Conservation (phyloP, 2,113 vertebrate genomes). For the Psilopsiagon aurifrons region DNA sequence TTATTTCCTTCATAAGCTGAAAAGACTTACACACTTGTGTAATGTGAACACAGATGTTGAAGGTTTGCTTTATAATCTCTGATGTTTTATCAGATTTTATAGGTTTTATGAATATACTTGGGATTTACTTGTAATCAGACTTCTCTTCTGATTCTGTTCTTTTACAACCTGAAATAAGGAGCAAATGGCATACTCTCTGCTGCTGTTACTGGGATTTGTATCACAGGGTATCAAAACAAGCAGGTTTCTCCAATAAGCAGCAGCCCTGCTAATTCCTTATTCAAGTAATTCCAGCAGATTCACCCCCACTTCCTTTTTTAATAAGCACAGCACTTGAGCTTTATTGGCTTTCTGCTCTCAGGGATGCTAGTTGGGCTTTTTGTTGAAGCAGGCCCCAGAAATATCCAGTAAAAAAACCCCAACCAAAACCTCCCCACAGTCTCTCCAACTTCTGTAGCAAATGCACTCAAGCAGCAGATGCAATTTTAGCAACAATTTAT, state of each 20-base stretch:
- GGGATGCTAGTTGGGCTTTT: not conserved
- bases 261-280: not conserved
- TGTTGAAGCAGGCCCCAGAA: not conserved
- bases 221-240: not conserved
- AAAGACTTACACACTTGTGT: not conserved
- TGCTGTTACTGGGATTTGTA: not conserved
- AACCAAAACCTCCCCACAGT: not conserved
- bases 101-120: not conserved
- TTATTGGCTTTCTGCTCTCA: not conserved
- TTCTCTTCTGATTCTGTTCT: not conserved
- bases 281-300: not conserved
- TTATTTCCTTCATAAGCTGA: not conserved
- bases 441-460: not conserved
- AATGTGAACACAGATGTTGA: not conserved
- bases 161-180: not conserved
- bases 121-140: not conserved
- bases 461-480: not conserved
- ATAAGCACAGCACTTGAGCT: not conserved
- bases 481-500: not conserved
- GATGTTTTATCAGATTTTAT: not conserved
- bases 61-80: not conserved
- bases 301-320: not conserved
- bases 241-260: not conserved
- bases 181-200: not conserved
- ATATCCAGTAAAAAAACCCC: not conserved